These are phyloP conservation scores for Heliconius erato DNA, from an alignment of 2,888 invertebrate species.

Conservation along the genomic window DNA sequence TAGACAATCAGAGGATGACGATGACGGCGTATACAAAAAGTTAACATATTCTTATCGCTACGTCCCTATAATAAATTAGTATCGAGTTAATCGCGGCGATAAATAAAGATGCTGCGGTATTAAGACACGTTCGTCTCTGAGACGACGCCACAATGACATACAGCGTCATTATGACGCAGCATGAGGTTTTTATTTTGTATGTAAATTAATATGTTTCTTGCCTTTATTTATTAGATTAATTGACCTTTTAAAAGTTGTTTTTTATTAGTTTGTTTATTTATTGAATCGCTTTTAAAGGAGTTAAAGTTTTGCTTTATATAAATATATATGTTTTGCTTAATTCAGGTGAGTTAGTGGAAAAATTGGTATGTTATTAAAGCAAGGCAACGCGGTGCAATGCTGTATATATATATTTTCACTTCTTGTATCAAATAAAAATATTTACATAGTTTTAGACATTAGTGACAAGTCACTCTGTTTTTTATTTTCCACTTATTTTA, in stretches of 20 bases:
- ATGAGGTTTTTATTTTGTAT: constrained; percentile 14
- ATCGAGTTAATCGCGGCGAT: constrained; percentile 34
- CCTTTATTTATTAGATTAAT: constrained; percentile 22
- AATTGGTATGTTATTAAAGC: too few relatives aligned
- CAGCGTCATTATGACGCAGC: constrained; percentile 26
- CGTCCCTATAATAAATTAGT: constrained; percentile 20
- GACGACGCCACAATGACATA: not conserved
- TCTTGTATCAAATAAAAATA: too few relatives aligned
- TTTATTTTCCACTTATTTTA: too few relatives aligned
- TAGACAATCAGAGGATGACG: too few relatives aligned
- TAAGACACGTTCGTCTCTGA: constrained; percentile 15
- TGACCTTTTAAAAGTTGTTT: not conserved
- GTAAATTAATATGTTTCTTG: constrained; percentile 20
- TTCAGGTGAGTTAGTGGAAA: too few relatives aligned
- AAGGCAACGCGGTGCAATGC: too few relatives aligned
- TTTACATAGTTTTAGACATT: too few relatives aligned
- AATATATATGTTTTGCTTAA: too few relatives aligned
- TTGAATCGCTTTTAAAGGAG: not conserved
- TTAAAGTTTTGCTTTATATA: not conserved
- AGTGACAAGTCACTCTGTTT: too few relatives aligned
- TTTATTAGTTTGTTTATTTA: not conserved
- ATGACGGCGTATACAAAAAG: not conserved
- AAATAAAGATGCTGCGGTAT: constrained; percentile 32
- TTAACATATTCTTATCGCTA: not conserved
- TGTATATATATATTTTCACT: too few relatives aligned